Percentiles rank a stretch among this genome's conserved stretches.
phyloP scores from a whole-genome alignment of 37 sponge, comb jelly and placozoan genomes.

The Spongia lamella region DNA sequence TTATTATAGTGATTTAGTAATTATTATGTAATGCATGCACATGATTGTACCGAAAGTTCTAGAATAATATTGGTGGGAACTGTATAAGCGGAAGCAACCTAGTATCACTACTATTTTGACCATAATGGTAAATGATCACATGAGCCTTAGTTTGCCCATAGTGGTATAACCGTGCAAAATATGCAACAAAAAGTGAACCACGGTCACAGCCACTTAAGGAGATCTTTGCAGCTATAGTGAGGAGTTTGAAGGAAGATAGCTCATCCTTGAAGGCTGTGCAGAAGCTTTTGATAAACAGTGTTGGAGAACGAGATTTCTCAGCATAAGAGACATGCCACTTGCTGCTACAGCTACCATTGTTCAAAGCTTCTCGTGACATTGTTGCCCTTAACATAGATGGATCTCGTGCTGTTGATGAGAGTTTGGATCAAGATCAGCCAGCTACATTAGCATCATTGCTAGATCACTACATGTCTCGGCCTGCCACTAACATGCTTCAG shows the following conservation, averaged over 20 bases:
- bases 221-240: conserved; percentile 4
- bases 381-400: conserved; percentile 37
- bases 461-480: neutral
- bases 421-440: neutral
- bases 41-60: too few relatives aligned
- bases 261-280: conserved; percentile 38
- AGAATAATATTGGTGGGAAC: too few relatives aligned
- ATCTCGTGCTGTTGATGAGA: conserved; percentile 23
- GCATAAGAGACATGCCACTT: conserved; percentile 50
- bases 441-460: conserved; percentile 13
- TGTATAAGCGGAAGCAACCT: too few relatives aligned
- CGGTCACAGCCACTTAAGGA: conserved; percentile 32
- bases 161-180: too few relatives aligned
- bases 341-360: conserved; percentile 38
- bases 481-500: conserved; percentile 5
- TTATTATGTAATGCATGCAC: too few relatives aligned
- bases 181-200: conserved; percentile 50
- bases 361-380: conserved; percentile 21
- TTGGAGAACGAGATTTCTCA: conserved; percentile 37
- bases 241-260: conserved; percentile 14
- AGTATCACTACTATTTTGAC: too few relatives aligned
- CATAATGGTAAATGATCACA: too few relatives aligned
- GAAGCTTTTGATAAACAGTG: conserved; percentile 28
- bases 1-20: too few relatives aligned
- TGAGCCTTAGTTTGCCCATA: too few relatives aligned